A percentile compares a stretch with the other conserved stretches of the same genome.
These are phyloP conservation scores for Bradypodion pumilum DNA, from an alignment of 2,797 vertebrate species.

Conservation along the genomic window DNA sequence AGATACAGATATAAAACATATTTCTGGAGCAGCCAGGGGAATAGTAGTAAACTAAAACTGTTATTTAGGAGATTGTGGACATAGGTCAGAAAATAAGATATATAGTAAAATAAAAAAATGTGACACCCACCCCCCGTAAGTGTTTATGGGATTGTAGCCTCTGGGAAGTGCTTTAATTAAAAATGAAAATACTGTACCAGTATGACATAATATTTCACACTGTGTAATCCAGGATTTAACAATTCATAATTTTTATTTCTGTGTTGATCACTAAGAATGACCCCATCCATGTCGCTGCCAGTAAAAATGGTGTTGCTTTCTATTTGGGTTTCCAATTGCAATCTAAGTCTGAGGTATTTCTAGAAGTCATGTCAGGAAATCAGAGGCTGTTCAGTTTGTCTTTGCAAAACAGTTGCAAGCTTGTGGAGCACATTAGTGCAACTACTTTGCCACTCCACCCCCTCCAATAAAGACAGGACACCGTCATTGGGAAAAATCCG, in stretches of 20 bases:
- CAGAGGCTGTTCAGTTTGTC: conserved; percentile 17
- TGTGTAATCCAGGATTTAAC: conserved; percentile 11
- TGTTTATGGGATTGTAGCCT: neutral
- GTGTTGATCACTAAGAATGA: neutral
- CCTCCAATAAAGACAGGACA: too few relatives aligned
- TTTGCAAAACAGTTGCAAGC: conserved; percentile 52
- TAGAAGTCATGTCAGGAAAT: neutral
- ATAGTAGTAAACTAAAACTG: too few relatives aligned
- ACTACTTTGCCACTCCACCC: too few relatives aligned
- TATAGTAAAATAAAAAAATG: neutral
- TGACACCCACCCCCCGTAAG: too few relatives aligned
- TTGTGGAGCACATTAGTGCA: neutral
- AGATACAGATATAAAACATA: too few relatives aligned
- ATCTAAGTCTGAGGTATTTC: conserved; percentile 28
- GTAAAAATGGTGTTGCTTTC: conserved; percentile 12
- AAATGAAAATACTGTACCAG: conserved; percentile 14
- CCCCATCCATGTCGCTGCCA: conserved; percentile 25
- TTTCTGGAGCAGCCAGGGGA: too few relatives aligned
- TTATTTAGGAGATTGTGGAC: too few relatives aligned
- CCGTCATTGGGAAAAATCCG: too few relatives aligned
- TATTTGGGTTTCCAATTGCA: conserved; percentile 30
- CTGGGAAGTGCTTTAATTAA: conserved; percentile 14
- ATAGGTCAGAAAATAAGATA: too few relatives aligned
- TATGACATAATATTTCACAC: neutral
- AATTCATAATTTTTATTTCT: conserved; percentile 41